Evolutionary conservation across 1,140 invertebrate genomes (phyloP), one percentile per base, ranked within the genome.

Genomic region (Asbolus verrucosus): DNA sequence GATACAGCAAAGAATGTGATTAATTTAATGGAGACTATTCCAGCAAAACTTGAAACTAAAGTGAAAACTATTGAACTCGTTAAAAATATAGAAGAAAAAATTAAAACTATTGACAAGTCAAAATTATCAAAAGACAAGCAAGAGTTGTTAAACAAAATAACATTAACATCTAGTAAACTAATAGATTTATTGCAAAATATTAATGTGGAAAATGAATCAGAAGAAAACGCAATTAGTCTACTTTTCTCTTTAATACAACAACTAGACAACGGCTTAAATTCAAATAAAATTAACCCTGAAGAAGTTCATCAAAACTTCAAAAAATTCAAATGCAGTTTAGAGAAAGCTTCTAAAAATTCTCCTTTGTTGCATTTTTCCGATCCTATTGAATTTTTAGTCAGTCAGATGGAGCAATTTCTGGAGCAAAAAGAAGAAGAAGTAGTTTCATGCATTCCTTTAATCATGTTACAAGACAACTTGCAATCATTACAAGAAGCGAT

Each of bases 1-100:
- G 74, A 80, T 73, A 78, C 74, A 0, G 69, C 75, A 6, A 81
- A 80, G 60, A 80, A 80, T 69, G 78, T 77, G 0, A 75, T 81
- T 6, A 81, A 81, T 75, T 54, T 81, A 30, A 70, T 80, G 36
- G 80, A 81, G 46, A 73, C 72, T 38, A 76, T 81, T 11, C 73
- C 77, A 19, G 15, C 21, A 39, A 14, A 66, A 61, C 11, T 39
- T 65, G 24, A 74, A 73, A 68, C 65, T 1, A 73, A 74, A 71
- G 50, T 46, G 9, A 71, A 68, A 62, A 72, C 24, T 13, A 21
- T 24, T 69, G 39, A 30, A 60, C 70, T 38, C 46, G 21, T 54
- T 15, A 54, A 76, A 33, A 27, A 67, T 14, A 36, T 62, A 11
- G 46, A 54, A 27, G 46, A 54, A 24, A 54, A 30, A 14, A 13